These are phyloP conservation scores for Coptodon bakossiorum DNA, from an alignment of 2,113 vertebrate genomes.

Conservation along the genomic window DNA sequence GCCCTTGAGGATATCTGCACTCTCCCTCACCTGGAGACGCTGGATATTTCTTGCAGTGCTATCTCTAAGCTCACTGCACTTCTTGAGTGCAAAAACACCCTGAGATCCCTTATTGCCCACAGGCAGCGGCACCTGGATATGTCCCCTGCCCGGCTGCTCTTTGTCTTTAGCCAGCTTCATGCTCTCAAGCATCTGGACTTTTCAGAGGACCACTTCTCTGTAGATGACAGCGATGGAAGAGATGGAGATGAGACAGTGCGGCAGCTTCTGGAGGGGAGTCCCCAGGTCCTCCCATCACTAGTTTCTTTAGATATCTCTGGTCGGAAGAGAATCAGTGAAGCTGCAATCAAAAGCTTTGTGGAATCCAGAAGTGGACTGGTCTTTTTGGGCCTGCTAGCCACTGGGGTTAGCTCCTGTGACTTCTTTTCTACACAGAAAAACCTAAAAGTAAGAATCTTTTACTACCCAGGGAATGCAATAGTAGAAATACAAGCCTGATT, in stretches of 20 bases:
- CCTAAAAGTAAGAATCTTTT: slow-evolving; percentile 77
- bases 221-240: slow-evolving; percentile 8
- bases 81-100: slow-evolving; percentile 77
- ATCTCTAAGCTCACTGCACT: slow-evolving; percentile 86
- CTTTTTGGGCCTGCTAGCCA: slow-evolving; percentile 89
- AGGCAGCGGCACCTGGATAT: slow-evolving; percentile 85
- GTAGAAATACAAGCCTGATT: background rate
- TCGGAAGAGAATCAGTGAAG: slow-evolving; percentile 81
- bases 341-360: slow-evolving; percentile 79
- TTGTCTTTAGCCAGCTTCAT: slow-evolving; percentile 81
- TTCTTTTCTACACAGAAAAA: slow-evolving; percentile 78
- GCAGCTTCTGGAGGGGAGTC: slow-evolving; percentile 80
- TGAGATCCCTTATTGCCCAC: slow-evolving; percentile 85
- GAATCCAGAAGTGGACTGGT: slow-evolving; percentile 78
- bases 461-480: background rate
- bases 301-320: slow-evolving; percentile 91
- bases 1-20: slow-evolving; percentile 84
- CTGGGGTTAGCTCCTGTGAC: slow-evolving; percentile 84
- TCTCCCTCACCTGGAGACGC: slow-evolving; percentile 82
- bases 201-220: slow-evolving; percentile 85
- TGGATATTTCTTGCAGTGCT: slow-evolving; percentile 88
- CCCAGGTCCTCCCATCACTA: slow-evolving; percentile 81
- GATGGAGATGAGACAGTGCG: slow-evolving; percentile 73
- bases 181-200: slow-evolving; percentile 89
- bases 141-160: slow-evolving; percentile 81